Base-by-base conservation (phyloP, 1,140 invertebrate species). In the Zaprionus lachaisei region DNA sequence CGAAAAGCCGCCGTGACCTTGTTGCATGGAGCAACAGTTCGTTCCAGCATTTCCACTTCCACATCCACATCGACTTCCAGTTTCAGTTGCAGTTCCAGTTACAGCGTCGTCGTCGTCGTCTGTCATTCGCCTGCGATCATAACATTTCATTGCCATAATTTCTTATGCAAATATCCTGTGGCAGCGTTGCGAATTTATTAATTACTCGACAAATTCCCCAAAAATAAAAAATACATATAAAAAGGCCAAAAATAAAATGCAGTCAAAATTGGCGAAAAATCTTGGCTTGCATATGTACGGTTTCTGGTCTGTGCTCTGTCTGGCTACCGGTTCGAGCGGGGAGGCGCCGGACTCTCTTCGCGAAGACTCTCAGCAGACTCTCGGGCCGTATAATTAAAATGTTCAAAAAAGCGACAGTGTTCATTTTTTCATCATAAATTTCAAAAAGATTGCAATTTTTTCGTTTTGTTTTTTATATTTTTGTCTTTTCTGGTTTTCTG, bases 111-210 rank as follows among this genome's bases (percentile, higher is more conserved):
- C 38, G 38, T n/a, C 41, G 54, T 81, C 75, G 85, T 69, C 85
- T 80, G 84, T 89, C 84, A 89, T 64, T 62, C 67, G 72, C 54
- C 61, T 69, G 79, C 54, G 67, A 75, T 92, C 91, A 91, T 89
- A 92, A 92, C 86, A 91, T 92, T 85, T 91, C 79, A 85, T 91
- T 91, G 90, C 85, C 86, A 82, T 91, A 83, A 89, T 89, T 83
- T 91, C 86, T 92, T 92, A 92, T 92, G 91, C 91, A 92, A 92
- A 92, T 92, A 92, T 89, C 91, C 91, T 82, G 79, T 81, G 86
- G 91, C 86, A 86, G 87, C 79, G 78, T 80, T 80, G 56, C 86
- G 86, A 90, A 91, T 91, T 90, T 90, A 91, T 91, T 90, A 89
- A 90, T 91, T 90, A 91, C 79, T 84, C 75, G 78, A 67, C 82